Evolutionary conservation across 2,113 vertebrate genomes (phyloP).

Genomic region (Rhinogobius similis): DNA sequence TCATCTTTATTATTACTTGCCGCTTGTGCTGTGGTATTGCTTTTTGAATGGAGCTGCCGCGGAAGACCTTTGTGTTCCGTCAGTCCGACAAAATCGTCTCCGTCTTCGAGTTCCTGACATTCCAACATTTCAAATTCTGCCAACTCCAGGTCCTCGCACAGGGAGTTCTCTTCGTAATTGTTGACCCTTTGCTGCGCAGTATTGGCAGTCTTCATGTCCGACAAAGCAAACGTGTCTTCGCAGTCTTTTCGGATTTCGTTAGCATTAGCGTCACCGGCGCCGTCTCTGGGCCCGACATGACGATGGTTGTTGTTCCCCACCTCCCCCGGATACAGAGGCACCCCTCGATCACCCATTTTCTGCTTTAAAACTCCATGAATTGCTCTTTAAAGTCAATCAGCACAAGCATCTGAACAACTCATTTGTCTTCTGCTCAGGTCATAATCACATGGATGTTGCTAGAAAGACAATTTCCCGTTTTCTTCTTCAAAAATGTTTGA

Average conservation of each 20-base stretch:
- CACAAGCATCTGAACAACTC: constrained; percentile 23
- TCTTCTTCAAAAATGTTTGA: not conserved
- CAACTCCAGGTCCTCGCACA: constrained; percentile 77
- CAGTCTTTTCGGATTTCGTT: constrained; percentile 64
- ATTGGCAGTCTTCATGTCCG: constrained; percentile 34
- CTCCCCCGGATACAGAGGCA: constrained; percentile 48
- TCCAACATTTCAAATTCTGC: constrained; percentile 83
- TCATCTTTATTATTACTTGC: constrained; percentile 9
- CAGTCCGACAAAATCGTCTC: constrained; percentile 62
- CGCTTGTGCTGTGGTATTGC: constrained; percentile 11
- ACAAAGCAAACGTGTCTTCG: constrained; percentile 38
- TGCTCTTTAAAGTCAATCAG: constrained; percentile 44
- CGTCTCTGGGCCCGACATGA: constrained; percentile 19
- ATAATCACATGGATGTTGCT: constrained; percentile 15
- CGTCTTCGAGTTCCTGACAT: constrained; percentile 76
- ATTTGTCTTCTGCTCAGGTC: constrained; percentile 12
- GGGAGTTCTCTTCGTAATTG: constrained; percentile 75
- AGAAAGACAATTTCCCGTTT: constrained; percentile 17
- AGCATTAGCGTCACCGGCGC: constrained; percentile 72
- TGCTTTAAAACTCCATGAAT: constrained; percentile 32
- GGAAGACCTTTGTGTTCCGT: constrained; percentile 14
- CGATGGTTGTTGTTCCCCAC: constrained; percentile 73
- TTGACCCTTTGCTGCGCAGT: constrained; percentile 67
- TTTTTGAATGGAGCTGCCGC: not conserved
- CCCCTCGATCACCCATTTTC: constrained; percentile 69